These are phyloP conservation scores for Temnothorax nylanderi DNA, from an alignment of 1,140 invertebrate genomes.

Conservation along the genomic window DNA sequence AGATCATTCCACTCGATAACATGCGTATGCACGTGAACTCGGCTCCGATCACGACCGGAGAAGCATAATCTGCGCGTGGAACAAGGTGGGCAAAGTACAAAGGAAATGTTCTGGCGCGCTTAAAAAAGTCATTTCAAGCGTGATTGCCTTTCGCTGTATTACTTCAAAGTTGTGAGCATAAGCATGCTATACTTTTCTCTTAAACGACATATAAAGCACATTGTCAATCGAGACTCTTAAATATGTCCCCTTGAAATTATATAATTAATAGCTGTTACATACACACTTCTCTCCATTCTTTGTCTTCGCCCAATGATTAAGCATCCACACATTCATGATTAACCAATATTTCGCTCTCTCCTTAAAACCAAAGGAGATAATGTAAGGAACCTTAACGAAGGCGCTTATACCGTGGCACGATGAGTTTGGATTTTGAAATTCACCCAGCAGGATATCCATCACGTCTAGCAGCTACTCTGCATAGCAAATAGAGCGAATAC, in stretches of 20 bases:
- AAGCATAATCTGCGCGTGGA: conserved; percentile 18
- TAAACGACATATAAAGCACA: too few species aligned
- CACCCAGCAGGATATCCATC: conserved; percentile 65
- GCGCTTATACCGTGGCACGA: conserved; percentile 28
- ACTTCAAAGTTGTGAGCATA: conserved; percentile 5
- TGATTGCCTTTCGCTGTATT: neutral
- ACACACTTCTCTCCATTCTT: neutral
- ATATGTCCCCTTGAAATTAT: neutral
- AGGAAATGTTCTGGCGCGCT: conserved; percentile 30
- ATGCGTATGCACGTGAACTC: conserved; percentile 50
- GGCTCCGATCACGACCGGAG: conserved; percentile 17
- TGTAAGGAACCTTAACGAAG: conserved; percentile 62
- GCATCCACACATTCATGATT: neutral
- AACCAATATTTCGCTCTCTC: neutral
- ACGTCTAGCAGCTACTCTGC: conserved; percentile 57
- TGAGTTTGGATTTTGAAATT: conserved; percentile 55
- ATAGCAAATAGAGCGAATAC: conserved; percentile 69
- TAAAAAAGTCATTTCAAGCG: conserved; percentile 51
- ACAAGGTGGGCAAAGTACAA: conserved; percentile 31
- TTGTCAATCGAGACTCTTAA: neutral
- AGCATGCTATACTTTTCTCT: neutral
- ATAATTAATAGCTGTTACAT: neutral
- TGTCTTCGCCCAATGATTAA: neutral
- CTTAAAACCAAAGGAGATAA: conserved; percentile 22
- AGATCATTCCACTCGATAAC: conserved; percentile 57